phyloP scores from a whole-genome alignment of 2,797 vertebrate genomes.

The Perodicticus potto region DNA sequence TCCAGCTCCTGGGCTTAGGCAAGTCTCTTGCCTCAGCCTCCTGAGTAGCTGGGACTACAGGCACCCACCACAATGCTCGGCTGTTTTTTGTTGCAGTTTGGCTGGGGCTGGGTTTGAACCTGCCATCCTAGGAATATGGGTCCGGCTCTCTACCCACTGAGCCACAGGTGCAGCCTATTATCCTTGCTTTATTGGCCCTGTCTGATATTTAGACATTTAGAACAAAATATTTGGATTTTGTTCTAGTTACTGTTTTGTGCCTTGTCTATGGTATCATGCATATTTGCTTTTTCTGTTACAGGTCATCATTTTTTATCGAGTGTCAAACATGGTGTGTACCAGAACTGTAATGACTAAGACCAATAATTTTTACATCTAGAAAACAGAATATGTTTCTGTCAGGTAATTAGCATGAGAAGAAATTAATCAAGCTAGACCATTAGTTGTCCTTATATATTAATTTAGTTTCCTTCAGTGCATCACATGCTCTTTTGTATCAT shows the following conservation, averaged over 20 bases:
- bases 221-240: background rate
- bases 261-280: background rate
- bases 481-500: background rate
- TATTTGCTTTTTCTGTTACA: background rate
- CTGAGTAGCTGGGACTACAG: too few relatives aligned
- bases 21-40: too few relatives aligned
- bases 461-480: too few relatives aligned
- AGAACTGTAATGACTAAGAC: background rate
- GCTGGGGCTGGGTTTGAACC: too few relatives aligned
- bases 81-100: too few relatives aligned
- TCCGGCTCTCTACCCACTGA: too few relatives aligned
- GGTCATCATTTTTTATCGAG: background rate
- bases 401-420: fast-evolving
- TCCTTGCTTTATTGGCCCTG: background rate
- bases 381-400: background rate
- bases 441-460: background rate
- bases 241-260: background rate
- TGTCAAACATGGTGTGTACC: background rate
- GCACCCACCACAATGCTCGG: too few relatives aligned
- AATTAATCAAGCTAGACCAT: background rate
- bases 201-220: background rate
- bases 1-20: too few relatives aligned
- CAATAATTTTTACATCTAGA: background rate
- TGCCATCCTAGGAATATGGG: too few relatives aligned
- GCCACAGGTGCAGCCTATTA: too few relatives aligned